A percentile compares a stretch with the other conserved stretches of the same genome.
phyloP scores from a whole-genome alignment of 2,113 vertebrate species.

The Dasypus novemcinctus region DNA sequence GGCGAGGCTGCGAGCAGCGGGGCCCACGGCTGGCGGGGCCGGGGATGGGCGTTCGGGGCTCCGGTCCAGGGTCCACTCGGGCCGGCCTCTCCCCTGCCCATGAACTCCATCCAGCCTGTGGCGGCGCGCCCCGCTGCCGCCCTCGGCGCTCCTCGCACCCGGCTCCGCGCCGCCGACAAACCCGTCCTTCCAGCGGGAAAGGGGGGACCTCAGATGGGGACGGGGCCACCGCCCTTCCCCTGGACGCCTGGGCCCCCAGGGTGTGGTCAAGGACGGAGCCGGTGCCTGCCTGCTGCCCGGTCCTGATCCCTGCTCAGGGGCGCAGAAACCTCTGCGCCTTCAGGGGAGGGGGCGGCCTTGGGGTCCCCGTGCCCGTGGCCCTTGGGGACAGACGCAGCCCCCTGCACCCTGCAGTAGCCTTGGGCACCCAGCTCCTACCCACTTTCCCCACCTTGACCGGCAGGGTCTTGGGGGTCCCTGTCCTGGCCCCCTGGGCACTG shows the following conservation, averaged over 20 bases:
- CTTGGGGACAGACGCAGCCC: neutral
- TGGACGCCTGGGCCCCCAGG: neutral
- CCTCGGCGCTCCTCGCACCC: neutral
- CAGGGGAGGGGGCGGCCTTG: no score
- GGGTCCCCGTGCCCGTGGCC: no score
- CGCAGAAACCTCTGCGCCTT: neutral
- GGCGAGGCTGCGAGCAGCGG: neutral
- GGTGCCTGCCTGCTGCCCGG: neutral
- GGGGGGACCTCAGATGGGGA: neutral
- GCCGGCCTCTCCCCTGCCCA: neutral
- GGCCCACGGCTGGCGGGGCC: rapidly evolving
- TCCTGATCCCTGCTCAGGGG: rapidly evolving
- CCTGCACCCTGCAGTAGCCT: neutral
- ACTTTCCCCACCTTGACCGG: no score
- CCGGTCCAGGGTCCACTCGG: rapidly evolving
- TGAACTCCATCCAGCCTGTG: neutral
- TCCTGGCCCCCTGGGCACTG: neutral
- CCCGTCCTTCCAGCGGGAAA: neutral
- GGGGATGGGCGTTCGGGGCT: neutral
- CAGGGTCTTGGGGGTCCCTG: neutral
- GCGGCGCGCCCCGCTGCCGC: rapidly evolving
- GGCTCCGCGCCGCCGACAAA: neutral
- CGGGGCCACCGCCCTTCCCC: neutral
- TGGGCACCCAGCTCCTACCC: neutral
- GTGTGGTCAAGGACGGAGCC: neutral